Base-by-base conservation (phyloP, 2,888 invertebrate genomes). In the Anthrax anthrax region DNA sequence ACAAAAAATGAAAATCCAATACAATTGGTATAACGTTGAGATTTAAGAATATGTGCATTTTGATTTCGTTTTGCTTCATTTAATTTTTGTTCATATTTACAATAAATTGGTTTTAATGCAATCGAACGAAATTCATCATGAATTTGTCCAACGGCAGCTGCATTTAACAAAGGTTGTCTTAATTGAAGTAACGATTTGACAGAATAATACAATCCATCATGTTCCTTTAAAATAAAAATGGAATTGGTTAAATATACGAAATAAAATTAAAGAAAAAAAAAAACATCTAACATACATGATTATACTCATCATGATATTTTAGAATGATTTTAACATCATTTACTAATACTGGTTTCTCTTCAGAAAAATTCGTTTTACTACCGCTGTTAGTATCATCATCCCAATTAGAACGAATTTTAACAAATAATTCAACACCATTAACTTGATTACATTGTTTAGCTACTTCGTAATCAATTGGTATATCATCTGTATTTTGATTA, bases 1-100 rank as follows among this genome's bases (percentile, higher is more conserved):
- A 79, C 70, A 58, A 81, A 69, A 52, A 78, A 78, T 32, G 74
- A 72, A 38, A 79, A 69, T 6, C 80, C 80, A 44, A 75, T 72
- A 42, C 80, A 70, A 47, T 71, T 67, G 51, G 70, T 69, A 54
- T 76, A 72, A 52, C 69, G 72, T 2, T 70, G 67, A 3, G 80
- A 80, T 50, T 71, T 71, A 2, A 79, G 54, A 1, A 45, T 13
- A 41, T 50, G 48, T 40, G 42, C 23, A 48, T 44, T 17, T 47
- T 46, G 16, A 41, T 37, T 14, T 19, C 36, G 43, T 46, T 49
- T 47, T 12, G 49, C 47, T 36, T 57, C 59, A 4, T 8, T 23
- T 1, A 27, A 27, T 6, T 23, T 19, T 17, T 41, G 40, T 19
- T 34, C n/a, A 16, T 34, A 40, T 17, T 63, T 58, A 47, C 63